phyloP scores from a whole-genome alignment of 2,888 invertebrate genomes.

The Eilema sororculum region DNA sequence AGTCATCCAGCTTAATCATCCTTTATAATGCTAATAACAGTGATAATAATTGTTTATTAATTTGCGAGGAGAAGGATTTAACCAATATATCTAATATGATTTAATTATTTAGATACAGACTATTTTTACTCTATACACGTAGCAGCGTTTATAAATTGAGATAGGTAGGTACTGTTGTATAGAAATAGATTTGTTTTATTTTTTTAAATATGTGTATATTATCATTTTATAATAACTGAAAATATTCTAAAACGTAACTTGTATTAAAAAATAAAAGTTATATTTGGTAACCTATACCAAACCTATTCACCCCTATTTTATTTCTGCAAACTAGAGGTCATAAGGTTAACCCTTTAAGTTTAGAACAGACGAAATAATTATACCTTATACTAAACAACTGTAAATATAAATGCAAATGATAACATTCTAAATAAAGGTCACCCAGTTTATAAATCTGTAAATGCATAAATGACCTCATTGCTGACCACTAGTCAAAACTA shows the following conservation, averaged over 20 bases:
- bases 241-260: no score
- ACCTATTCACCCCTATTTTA: background rate
- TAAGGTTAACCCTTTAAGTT: no score
- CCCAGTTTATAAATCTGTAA: background rate
- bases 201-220: background rate
- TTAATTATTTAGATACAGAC: background rate
- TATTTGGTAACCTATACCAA: background rate
- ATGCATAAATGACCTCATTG: background rate
- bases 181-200: background rate
- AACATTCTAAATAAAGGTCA: background rate
- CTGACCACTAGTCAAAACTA: constrained; percentile 4
- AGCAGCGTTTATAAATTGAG: no score
- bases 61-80: background rate
- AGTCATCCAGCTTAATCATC: background rate
- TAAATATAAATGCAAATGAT: background rate
- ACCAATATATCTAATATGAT: background rate
- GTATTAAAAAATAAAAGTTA: no score
- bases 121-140: background rate
- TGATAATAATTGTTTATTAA: background rate
- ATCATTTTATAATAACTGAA: no score
- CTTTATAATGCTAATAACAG: background rate
- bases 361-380: no score
- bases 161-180: no score
- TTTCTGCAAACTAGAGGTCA: no score
- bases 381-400: background rate